These are phyloP conservation scores for Gulo gulo DNA, from an alignment of 2,113 vertebrate genomes.

Conservation along the genomic window DNA sequence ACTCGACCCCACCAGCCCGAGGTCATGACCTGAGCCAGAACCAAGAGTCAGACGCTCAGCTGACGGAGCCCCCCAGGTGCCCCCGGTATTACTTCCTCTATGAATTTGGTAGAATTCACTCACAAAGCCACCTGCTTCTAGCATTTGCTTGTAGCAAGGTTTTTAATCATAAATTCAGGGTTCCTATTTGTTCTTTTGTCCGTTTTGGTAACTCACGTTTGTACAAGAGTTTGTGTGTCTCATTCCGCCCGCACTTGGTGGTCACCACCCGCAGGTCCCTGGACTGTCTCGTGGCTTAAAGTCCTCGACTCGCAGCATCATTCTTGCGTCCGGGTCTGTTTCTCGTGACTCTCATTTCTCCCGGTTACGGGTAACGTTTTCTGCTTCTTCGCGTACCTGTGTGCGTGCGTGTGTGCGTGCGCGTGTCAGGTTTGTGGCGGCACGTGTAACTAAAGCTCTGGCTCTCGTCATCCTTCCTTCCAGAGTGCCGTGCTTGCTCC, in stretches of 20 bases:
- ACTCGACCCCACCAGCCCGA: background rate
- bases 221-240: background rate
- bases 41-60: background rate
- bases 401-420: fast-evolving
- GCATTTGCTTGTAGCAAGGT: background rate
- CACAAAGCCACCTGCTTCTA: too few species aligned
- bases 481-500: background rate
- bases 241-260: too few species aligned
- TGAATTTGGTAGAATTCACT: background rate
- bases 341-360: background rate
- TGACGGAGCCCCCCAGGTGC: background rate
- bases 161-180: background rate
- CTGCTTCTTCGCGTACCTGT: background rate
- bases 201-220: background rate
- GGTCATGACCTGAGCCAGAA: background rate
- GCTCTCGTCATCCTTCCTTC: background rate
- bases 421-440: too few species aligned
- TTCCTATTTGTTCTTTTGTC: background rate
- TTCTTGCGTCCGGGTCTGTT: background rate
- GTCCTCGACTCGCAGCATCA: too few species aligned
- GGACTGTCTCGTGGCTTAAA: background rate
- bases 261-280: background rate
- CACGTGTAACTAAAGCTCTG: too few species aligned
- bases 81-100: background rate
- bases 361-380: background rate